A percentile compares a stretch with the other conserved stretches of the same genome.
phyloP scores from a whole-genome alignment of 2,888 invertebrate genomes.

The Meteorus colon region DNA sequence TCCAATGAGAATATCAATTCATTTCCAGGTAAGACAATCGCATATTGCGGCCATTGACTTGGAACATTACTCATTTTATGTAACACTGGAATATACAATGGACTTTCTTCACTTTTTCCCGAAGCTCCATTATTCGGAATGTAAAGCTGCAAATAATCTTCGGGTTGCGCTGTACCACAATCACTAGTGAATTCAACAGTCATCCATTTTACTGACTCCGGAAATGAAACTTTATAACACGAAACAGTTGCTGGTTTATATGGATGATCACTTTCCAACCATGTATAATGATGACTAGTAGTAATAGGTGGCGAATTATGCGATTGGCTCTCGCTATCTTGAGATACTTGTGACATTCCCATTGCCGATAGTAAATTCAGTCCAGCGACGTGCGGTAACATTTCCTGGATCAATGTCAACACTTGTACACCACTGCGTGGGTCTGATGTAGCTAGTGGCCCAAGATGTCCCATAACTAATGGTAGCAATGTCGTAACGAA shows the following conservation, averaged over 20 bases:
- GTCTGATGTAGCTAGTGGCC: constrained; percentile 86
- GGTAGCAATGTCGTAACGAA: constrained; percentile 87
- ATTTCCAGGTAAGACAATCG: constrained; percentile 90
- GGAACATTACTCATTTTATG: constrained; percentile 79
- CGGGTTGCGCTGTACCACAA: constrained; percentile 94
- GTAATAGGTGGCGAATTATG: constrained; percentile 74
- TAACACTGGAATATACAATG: constrained; percentile 79
- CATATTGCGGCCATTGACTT: constrained; percentile 89
- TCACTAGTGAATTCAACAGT: constrained; percentile 94
- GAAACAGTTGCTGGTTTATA: constrained; percentile 92
- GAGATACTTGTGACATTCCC: constrained; percentile 72
- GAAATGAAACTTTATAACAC: constrained; percentile 92
- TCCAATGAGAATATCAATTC: constrained; percentile 96
- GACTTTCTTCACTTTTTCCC: constrained; percentile 58
- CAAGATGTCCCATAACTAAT: constrained; percentile 88
- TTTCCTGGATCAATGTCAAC: constrained; percentile 88
- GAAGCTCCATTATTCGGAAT: constrained; percentile 74
- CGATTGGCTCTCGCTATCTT: constrained; percentile 68
- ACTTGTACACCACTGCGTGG: constrained; percentile 91
- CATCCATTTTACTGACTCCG: constrained; percentile 91
- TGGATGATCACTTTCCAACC: constrained; percentile 97
- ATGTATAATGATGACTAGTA: constrained; percentile 90
- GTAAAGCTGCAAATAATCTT: constrained; percentile 88
- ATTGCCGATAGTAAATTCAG: constrained; percentile 81
- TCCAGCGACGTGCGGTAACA: constrained; percentile 91